Base-by-base conservation (phyloP, 2,888 invertebrate species). In the Rhingia campestris region DNA sequence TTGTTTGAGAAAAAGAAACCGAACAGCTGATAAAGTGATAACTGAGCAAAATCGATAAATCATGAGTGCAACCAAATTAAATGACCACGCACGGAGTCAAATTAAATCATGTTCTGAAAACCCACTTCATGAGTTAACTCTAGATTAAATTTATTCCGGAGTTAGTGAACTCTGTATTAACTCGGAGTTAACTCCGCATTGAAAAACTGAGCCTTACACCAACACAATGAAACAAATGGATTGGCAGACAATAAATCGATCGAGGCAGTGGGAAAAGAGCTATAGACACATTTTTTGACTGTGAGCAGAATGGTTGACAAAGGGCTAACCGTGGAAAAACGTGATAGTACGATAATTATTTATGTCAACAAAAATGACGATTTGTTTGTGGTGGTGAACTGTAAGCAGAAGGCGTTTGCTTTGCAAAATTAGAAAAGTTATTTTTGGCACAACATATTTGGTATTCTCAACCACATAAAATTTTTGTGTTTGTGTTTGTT, bases 261-360 rank as follows among this genome's bases (percentile, higher is more conserved):
- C 33, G 43, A 51, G 35, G 77, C 86, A 9, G 69, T 66, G 14
- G 80, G 67, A 81, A 86, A 84, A 80, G 79, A 81, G 37, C 47
- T 86, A n/a, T 67, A n/a, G 47, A 59, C 53, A 6, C 86, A 86
- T 70, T 84, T 86, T 39, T 74, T 86, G 33, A 86, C 86, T 6
- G 86, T 86, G 9, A 76, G 69, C 37, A 87, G 61, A 80, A 70
- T 72, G 6, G 86, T 80, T 12, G 86, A 86, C 45, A 86, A 80
- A 66, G 86, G 76, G 4, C 43, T 86, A 0, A 84, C 67, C 35
- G 80, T 86, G 35, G 54, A 81, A 51, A 63, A 45, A 35, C 64
- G 75, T n/a, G 53, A 66, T 45, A 47, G 56, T 64, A 58, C 6
- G 54, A 33, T 64, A 5, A 58, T 74, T 10, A 56, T 64, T 49